These are phyloP conservation scores for Drosophila pseudotakahashii DNA, from an alignment of 2,888 invertebrate genomes.

Conservation along the genomic window DNA sequence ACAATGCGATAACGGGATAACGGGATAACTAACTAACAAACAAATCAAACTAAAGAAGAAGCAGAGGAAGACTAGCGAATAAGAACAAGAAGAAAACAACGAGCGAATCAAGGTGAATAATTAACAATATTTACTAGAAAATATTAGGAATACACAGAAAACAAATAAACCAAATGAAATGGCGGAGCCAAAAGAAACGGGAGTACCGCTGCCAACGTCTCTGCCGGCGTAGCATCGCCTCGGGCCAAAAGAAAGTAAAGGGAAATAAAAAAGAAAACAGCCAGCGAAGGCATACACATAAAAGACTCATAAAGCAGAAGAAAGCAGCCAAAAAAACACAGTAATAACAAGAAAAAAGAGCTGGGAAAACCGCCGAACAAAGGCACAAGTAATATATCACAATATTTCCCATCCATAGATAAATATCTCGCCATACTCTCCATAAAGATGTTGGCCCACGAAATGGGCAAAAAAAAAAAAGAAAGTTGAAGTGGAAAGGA, in stretches of 20 bases:
- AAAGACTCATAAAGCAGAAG: conserved; percentile 7
- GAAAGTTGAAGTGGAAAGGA: not conserved
- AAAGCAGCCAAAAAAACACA: not conserved
- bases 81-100: conserved; percentile 11
- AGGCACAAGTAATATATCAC: conserved; percentile 31
- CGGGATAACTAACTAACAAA: conserved; percentile 30
- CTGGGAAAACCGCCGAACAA: conserved; percentile 23
- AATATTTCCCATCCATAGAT: conserved; percentile 25
- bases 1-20: conserved; percentile 45
- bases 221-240: conserved; percentile 22
- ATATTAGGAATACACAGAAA: not conserved
- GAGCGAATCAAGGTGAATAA: conserved; percentile 24
- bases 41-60: conserved; percentile 19
- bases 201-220: conserved; percentile 9
- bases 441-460: conserved; percentile 21
- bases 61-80: conserved; percentile 1
- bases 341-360: not conserved
- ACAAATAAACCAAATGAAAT: conserved; percentile 16
- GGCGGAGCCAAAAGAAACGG: conserved; percentile 6
- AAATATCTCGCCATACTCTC: conserved; percentile 25
- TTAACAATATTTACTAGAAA: conserved; percentile 10
- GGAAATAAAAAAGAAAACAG: conserved; percentile 19
- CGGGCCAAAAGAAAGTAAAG: conserved; percentile 10
- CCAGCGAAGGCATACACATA: conserved; percentile 25
- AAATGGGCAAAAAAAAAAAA: conserved; percentile 10